Base-by-base conservation (phyloP, 2,888 invertebrate genomes). In the Cantharis lateralis region DNA sequence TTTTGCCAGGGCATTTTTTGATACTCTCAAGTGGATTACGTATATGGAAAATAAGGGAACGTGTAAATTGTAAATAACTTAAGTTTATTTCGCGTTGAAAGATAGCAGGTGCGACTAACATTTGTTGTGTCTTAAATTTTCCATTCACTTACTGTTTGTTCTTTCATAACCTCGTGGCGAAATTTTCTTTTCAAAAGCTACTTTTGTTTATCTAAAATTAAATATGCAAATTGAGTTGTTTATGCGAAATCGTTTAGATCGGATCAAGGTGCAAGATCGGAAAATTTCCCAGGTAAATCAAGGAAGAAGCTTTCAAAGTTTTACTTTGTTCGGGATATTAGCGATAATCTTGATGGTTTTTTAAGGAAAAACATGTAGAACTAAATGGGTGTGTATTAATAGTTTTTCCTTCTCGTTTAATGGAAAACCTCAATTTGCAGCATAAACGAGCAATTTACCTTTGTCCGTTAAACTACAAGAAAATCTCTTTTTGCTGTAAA, bases 81-180 rank as follows among this genome's bases (percentile, higher is more conserved):
- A 66, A 66, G 64, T 26, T 73, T 70, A 63, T 71, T 72, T 76
- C 71, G 48, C 15, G 74, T 26, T 48, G 26, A 48, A 63, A 73
- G 74, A 62, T 24, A 71, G 68, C 74, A 77, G 74, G 77, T 72
- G 77, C 69, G 74, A 71, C 15, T 61, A 74, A 68, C 63, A 68
- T 77, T 74, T 77, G 77, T 74, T 64, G 74, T 63, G 74, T 77
- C 77, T 77, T 77, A 74, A 77, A 77, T 73, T 77, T 73, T 71
- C 76, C 73, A 73, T 73, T 69, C 68, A 70, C 73, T 77, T 73
- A 48, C 62, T 70, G 32, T 15, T 69, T 77, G 77, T 73, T 70
- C 73, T 74, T 74, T 77, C 70, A 73, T 70, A 26, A 64, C 70
- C 24, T 66, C 9, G 0, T 5, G n/a, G 48, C 7, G n/a, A 48